Conservation (phyloP, 2,113 vertebrate species). For the Patagioenas fasciata region DNA sequence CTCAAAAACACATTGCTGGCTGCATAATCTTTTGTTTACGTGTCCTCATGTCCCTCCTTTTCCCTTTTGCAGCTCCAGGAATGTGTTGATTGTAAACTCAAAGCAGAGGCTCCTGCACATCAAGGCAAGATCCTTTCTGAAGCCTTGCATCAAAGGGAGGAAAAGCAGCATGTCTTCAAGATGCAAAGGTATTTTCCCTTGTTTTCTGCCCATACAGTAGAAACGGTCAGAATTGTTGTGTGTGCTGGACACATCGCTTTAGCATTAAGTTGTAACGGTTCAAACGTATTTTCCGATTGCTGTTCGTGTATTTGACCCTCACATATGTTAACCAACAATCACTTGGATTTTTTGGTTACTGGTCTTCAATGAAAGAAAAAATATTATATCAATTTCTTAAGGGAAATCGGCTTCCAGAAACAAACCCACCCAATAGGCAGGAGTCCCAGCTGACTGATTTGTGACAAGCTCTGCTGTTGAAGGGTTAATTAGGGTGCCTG, state of each 20-base stretch:
- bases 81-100: not conserved
- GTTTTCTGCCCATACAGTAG: not conserved
- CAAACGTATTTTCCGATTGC: not conserved
- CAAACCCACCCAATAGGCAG: not conserved
- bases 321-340: not conserved
- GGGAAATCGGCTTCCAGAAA: not conserved
- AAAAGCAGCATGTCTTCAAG: constrained; percentile 31
- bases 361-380: not conserved
- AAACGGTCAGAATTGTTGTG: not conserved
- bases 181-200: constrained; percentile 31
- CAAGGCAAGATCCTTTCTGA: not conserved
- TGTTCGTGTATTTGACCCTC: not conserved
- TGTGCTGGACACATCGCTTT: not conserved
- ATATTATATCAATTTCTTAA: not conserved
- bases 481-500: not conserved
- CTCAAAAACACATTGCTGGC: not conserved
- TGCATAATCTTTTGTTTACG: not conserved
- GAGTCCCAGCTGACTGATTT: not conserved
- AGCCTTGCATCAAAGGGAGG: not conserved
- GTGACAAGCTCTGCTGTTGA: not conserved
- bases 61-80: not conserved
- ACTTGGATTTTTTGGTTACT: not conserved
- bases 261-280: not conserved
- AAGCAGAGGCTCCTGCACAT: not conserved
- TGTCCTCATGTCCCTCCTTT: not conserved